These are phyloP conservation scores for Antheraea mylitta DNA, from an alignment of 1,140 invertebrate species.

Conservation along the genomic window DNA sequence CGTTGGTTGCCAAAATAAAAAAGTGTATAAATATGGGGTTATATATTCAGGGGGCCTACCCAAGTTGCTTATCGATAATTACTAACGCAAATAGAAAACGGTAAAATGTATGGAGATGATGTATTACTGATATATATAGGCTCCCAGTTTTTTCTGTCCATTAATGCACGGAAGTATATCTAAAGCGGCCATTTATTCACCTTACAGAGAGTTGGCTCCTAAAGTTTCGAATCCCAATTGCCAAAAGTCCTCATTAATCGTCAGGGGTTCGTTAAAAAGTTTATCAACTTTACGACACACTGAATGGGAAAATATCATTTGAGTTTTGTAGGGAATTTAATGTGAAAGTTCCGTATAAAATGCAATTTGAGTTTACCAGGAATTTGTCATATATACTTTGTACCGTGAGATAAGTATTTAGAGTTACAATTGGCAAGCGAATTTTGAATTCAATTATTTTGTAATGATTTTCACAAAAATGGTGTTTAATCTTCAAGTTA, in stretches of 20 bases:
- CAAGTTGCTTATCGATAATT: no score
- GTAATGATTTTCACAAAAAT: no score
- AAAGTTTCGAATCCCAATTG: not conserved
- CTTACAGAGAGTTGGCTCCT: not conserved
- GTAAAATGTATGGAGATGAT: no score
- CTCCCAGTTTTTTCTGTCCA: no score
- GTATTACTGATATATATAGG: no score
- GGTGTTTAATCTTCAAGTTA: no score
- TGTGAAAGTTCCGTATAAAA: not conserved
- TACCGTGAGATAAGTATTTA: not conserved
- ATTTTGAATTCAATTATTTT: not conserved
- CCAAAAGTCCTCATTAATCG: constrained; percentile 1
- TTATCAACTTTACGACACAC: not conserved
- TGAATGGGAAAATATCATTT: not conserved
- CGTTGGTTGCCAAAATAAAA: no score
- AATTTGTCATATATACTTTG: not conserved
- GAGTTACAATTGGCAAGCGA: not conserved
- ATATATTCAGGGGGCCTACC: no score
- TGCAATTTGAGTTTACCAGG: not conserved
- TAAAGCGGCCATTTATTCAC: not conserved
- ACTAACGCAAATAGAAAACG: no score
- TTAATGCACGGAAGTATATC: not conserved
- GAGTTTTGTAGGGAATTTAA: not conserved
- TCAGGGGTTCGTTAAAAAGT: constrained; percentile 1
- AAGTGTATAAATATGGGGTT: no score